Base-by-base conservation (phyloP, 1,140 invertebrate species). In the Euwallacea fornicatus region DNA sequence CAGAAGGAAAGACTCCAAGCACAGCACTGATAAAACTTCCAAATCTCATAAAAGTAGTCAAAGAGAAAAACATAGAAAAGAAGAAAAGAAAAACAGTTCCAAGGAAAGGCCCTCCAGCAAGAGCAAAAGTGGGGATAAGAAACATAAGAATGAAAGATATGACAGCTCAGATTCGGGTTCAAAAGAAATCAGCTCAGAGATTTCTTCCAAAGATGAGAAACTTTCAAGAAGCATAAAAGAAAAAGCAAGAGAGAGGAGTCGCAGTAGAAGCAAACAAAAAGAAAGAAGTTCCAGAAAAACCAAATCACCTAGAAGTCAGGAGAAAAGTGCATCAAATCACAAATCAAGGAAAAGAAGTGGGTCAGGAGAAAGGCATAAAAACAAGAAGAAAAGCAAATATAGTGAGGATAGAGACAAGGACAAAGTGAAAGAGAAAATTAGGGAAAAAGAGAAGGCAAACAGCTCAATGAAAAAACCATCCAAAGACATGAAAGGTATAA, bases 41-140 rank as follows among this genome's bases (percentile, higher is more conserved):
- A 59, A 59, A 41, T 21, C 15, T 66, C 64, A 54, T 56, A 70
- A 71, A 62, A 68, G 21, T 47, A 68, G 21, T 60, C 43, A 68
- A 54, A 66, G 66, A 15, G 67, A 67, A 15, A 72, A 72, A 59
- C 70, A 74, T 50, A 61, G 69, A 50, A 75, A 69, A 73, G 77
- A 75, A 54, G 62, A 69, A 42, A 74, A 58, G 55, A 78, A 79
- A 59, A 73, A 71, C 53, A 46, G 42, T 43, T 42, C 41, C 2
- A 64, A 64, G 15, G 16, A 53, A 16, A 54, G 15, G 2, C 21
- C 21, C 16, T 16, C 41, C 42, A 69, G 72, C 53, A 73, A 66
- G 54, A 66, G 46, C 13, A 69, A 42, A 15, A 66, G 59, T 16
- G 60, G 43, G 44, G 61, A 55, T 42, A 42, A 66, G 15, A 62